A percentile compares a stretch with the other conserved stretches of the same genome.
These are phyloP conservation scores for Halocaridina rubra DNA, from an alignment of 2,888 invertebrate species.

Conservation along the genomic window DNA sequence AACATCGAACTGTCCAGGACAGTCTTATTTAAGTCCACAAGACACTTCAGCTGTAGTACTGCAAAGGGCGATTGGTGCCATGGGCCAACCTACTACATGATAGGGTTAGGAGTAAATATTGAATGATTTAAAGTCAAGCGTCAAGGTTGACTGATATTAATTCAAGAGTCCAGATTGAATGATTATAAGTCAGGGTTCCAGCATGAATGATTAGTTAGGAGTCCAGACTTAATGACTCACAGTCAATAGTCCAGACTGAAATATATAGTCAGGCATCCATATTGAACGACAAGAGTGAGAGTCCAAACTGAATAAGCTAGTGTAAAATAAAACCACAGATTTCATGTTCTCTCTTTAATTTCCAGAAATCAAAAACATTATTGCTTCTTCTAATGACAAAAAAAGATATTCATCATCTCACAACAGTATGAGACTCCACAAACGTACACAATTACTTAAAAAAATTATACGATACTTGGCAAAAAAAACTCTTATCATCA, in stretches of 20 bases:
- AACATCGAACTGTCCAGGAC: too few relatives aligned
- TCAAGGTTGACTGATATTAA: too few relatives aligned
- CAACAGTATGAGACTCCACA: conserved; percentile 35
- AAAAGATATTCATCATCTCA: conserved; percentile 25
- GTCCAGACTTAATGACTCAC: not conserved
- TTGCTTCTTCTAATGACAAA: conserved; percentile 39
- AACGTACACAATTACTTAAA: conserved; percentile 8
- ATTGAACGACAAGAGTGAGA: too few relatives aligned
- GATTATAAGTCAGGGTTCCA: not conserved
- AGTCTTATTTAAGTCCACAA: too few relatives aligned
- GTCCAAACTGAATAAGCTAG: not conserved
- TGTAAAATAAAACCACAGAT: not conserved
- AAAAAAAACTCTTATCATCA: conserved; percentile 24
- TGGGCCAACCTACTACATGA: too few relatives aligned
- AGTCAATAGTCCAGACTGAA: too few relatives aligned
- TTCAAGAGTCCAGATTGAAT: not conserved
- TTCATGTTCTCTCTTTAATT: conserved; percentile 58
- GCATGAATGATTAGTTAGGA: not conserved
- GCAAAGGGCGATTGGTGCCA: too few relatives aligned
- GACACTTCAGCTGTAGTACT: too few relatives aligned
- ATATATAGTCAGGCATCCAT: too few relatives aligned
- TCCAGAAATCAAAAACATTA: conserved; percentile 42
- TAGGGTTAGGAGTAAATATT: too few relatives aligned
- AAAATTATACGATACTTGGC: not conserved
- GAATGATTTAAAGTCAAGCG: too few relatives aligned